phyloP scores from a whole-genome alignment of 2,888 invertebrate species.

The Drosophila recens region DNA sequence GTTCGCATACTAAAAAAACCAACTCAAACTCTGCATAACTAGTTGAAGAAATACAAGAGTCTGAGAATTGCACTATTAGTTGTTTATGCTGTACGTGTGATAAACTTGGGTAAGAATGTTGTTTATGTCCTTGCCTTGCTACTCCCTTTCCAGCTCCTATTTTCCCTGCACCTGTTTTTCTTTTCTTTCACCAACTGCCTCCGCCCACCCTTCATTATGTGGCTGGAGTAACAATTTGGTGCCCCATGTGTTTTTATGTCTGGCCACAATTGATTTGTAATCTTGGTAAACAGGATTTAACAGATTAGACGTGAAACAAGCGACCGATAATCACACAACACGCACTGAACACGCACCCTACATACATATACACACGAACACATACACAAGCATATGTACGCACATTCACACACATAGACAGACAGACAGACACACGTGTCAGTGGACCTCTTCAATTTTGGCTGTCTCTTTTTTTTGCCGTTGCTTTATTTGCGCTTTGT shows the following conservation, averaged over 20 bases:
- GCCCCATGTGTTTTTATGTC: conserved; percentile 70
- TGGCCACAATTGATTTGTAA: conserved; percentile 80
- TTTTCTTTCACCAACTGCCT: background rate
- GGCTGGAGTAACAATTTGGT: conserved; percentile 14
- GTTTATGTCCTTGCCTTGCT: conserved; percentile 7
- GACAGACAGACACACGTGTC: conserved; percentile 59
- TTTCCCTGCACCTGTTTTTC: background rate
- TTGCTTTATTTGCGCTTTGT: conserved; percentile 45
- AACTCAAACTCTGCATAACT: conserved; percentile 3
- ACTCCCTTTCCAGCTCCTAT: background rate
- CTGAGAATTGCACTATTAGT: conserved; percentile 25
- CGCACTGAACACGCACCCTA: conserved; percentile 55
- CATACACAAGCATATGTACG: background rate
- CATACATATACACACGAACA: conserved; percentile 8
- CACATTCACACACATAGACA: conserved; percentile 1
- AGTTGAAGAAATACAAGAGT: background rate
- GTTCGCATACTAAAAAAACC: no score
- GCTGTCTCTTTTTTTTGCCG: conserved; percentile 30
- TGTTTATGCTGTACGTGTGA: conserved; percentile 47
- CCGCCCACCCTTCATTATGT: background rate
- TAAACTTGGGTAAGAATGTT: conserved; percentile 34
- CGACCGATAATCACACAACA: conserved; percentile 73
- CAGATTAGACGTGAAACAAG: conserved; percentile 81
- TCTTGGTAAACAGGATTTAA: conserved; percentile 81
- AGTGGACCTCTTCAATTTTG: conserved; percentile 62